Evolutionary conservation across 2,113 vertebrate genomes (phyloP), one percentile per base, ranked within the genome.

Genomic region (Procavia capensis): DNA sequence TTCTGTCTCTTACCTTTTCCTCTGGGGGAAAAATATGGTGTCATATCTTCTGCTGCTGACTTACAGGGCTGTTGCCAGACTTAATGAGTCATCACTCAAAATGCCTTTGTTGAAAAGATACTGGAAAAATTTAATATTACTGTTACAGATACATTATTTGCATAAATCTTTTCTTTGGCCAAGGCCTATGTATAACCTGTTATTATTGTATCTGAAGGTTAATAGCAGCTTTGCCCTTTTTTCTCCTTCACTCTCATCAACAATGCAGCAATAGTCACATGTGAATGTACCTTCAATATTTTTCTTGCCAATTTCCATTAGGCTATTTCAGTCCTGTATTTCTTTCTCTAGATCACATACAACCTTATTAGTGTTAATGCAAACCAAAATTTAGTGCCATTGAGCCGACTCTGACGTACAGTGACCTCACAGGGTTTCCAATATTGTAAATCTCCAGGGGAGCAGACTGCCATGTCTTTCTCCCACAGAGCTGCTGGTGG

Each of bases 141-240:
- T 79, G 4, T 64, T 90, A 61, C 88, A 75, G 39, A 57, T 79
- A 61, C 36, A 90, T 84, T 84, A 76, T 89, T 80, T 68, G 47
- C 17, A 20, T 82, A 59, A 59, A 22, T 3, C 17, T 84, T 94
- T 90, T 74, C 88, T 92, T 87, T 95, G 79, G 25, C 31, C 1
- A 11, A 25, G 68, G 34, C 31, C 39, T 83, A 25, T 43, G 22
- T 68, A 36, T 36, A 68, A 27, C 79, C 89, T 74, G 39, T 76
- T 72, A 90, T 95, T 94, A 92, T 82, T 95, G 59, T 90, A 64
- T 29, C 50, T 57, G 63, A 63, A 50, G 64, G 72, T 92, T 95
- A 93, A 84, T 50, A 86, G 43, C 9, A 92, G 27, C 27, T 61
- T 54, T 87, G 36, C 70, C 34, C 34, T 59, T 5, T 57, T 63